Evolutionary conservation across 2,797 vertebrate genomes (phyloP).

Genomic region (Chelidonichthys spinosus): DNA sequence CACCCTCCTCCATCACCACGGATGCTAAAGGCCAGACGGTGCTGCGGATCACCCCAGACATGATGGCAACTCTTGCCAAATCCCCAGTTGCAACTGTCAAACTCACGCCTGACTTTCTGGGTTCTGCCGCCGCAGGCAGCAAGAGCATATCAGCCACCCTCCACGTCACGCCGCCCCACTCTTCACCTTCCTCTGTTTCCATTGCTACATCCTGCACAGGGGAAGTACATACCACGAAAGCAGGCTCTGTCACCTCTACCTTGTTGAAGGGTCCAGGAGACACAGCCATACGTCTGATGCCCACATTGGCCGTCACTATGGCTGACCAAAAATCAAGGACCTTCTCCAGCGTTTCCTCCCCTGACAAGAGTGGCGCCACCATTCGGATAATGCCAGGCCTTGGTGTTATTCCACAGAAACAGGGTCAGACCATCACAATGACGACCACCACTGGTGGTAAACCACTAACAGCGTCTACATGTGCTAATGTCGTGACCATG

Average conservation of each 20-base stretch:
- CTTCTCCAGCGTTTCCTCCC: conserved; percentile 85
- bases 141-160: conserved; percentile 96
- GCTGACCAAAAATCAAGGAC: conserved; percentile 92
- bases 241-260: conserved; percentile 75
- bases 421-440: conserved; percentile 91
- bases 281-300: conserved; percentile 94
- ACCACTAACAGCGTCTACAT: conserved; percentile 79
- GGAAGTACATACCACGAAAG: conserved; percentile 83
- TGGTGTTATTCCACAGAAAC: conserved; percentile 93
- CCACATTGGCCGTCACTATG: conserved; percentile 90
- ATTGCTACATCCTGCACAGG: conserved; percentile 69
- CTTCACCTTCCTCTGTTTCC: conserved; percentile 66
- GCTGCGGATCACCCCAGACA: conserved; percentile 96
- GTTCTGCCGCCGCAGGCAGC: conserved; percentile 77
- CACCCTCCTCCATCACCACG: conserved; percentile 96
- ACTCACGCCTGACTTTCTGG: conserved; percentile 95
- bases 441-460: conserved; percentile 82
- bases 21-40: conserved; percentile 98
- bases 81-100: conserved; percentile 96
- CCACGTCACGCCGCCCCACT: conserved; percentile 87
- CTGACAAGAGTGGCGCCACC: conserved; percentile 90
- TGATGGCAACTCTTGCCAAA: conserved; percentile 99
- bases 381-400: conserved; percentile 96
- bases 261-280: conserved; percentile 88
- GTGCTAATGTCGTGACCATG: conserved; percentile 87